These are phyloP conservation scores for Myoxocephalus aenaeus DNA, from an alignment of 2,797 vertebrate species.

Conservation along the genomic window DNA sequence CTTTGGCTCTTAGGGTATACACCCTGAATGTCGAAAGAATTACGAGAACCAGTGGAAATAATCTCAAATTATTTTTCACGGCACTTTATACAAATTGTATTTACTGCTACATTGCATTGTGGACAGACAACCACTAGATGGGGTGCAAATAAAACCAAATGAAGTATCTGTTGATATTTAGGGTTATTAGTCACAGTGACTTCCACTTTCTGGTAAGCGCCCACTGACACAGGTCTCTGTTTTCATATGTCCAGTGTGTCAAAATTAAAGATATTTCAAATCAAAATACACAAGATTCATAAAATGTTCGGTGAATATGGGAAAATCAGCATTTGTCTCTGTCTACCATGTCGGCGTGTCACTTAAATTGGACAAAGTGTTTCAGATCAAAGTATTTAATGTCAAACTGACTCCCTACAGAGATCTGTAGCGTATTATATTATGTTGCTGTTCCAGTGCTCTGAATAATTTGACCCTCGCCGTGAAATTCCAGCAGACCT, in stretches of 20 bases:
- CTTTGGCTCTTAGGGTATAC: neutral
- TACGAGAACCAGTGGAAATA: neutral
- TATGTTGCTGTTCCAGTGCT: neutral
- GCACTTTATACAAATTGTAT: neutral
- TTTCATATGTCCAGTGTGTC: neutral
- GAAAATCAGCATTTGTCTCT: neutral
- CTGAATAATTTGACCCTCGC: conserved; percentile 1
- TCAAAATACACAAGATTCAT: neutral
- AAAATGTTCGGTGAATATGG: neutral
- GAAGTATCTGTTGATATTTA: neutral
- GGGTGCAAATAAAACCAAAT: conserved; percentile 50
- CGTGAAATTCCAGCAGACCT: conserved; percentile 31
- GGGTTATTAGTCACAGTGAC: neutral
- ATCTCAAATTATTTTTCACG: neutral
- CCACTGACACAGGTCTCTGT: neutral
- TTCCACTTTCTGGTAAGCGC: neutral
- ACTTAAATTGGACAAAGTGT: neutral
- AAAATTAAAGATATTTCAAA: neutral
- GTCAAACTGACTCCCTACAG: neutral
- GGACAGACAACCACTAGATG: conserved; percentile 73
- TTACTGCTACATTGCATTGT: conserved; percentile 15
- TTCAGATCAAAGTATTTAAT: neutral
- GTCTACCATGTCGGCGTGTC: neutral
- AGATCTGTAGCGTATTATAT: neutral
- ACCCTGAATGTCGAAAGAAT: neutral